Evolutionary conservation across 2,888 invertebrate genomes (phyloP), one percentile per base, ranked within the genome.

Genomic region (Chydorus sphaericus): DNA sequence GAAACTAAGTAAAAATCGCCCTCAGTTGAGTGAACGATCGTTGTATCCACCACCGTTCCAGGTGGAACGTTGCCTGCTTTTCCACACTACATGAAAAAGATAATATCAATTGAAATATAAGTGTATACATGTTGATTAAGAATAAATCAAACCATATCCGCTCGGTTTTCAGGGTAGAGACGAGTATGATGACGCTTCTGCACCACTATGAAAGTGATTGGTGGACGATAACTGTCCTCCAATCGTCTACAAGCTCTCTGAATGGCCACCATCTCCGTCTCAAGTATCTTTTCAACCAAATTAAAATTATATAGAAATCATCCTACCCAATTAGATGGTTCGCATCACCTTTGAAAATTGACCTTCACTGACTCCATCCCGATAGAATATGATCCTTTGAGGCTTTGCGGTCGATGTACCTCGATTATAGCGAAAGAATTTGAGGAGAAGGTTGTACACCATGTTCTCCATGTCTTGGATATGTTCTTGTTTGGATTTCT

Each of bases 141-240:
- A n/a, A 11, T 11, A 33, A 33, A 33, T 33, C n/a, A 10, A 33
- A 33, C n/a, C 61, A 66, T 72, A 61, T 71, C 73, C 69, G 61
- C 73, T 74, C 64, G 75, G 75, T 50, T 76, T 66, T 37, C 76
- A 2, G 64, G 62, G 50, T 64, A 65, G 54, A 65, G 60, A 66
- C 96, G 78, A 0, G 93, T 91, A 67, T 97, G 96, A 73, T 97
- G 97, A 0, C 97, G 77, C 70, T 98, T 97, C 68, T 97, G 94
- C 0, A 97, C 96, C 10, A 96, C 85, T 39, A 96, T 72, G 69
- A 93, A 94, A 30, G 93, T 84, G 26, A 96, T 80, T 54, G 80
- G 77, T 0, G 94, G 90, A 63, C 80, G 78, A 63, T 78, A 82
- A 0, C 68, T 69, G 2, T 69, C 61, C 51, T 72, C 68, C 36